Evolutionary conservation across 2,888 invertebrate genomes (phyloP), one percentile per base, ranked within the genome.

Genomic region (Temnothorax unifasciatus): DNA sequence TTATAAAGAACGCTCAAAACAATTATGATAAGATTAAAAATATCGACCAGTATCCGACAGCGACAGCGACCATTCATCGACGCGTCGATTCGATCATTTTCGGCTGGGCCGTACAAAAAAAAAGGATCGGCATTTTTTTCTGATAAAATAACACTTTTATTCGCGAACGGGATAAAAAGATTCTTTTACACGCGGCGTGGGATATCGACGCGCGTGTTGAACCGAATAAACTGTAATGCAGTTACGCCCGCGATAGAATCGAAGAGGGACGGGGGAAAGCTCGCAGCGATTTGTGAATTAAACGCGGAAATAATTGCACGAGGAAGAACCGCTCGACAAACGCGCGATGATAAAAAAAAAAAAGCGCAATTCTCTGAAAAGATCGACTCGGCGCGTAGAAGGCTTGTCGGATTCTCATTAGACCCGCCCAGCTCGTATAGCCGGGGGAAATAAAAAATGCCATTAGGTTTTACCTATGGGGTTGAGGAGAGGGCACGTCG

Each of bases 361-460:
- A 44, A 47, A 13, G 8, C 18, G 34, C 21, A 21, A 59, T 44
- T 44, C 57, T 54, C 21, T 8, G 47, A 18, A 18, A 47, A 57
- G 57, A 79, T 79, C 34, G 44, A 77, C 38, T 54, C 21, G 29
- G 3, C 41, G n/a, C 29, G 25, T 44, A 29, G 38, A 73, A 44
- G 41, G 15, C 54, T 69, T 54, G 71, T 69, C 77, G 41, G 77
- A 71, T 83, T 71, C 57, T 69, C 71, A 66, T 71, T 83, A 83
- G 57, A 64, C 41, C 15, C 63, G 69, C 52, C 54, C 76, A 15
- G 13, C n/a, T 82, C 38, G 34, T 63, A 41, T 41, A 82, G 25
- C 18, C 29, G 71, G 5, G 5, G 3, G 4, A 47, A 64, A 73
- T 82, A 84, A 84, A 84, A 82, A 84, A 57, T 79, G 64, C 66